phyloP scores from a whole-genome alignment of 2,888 invertebrate species.

The Ryuthela nishihirai region DNA sequence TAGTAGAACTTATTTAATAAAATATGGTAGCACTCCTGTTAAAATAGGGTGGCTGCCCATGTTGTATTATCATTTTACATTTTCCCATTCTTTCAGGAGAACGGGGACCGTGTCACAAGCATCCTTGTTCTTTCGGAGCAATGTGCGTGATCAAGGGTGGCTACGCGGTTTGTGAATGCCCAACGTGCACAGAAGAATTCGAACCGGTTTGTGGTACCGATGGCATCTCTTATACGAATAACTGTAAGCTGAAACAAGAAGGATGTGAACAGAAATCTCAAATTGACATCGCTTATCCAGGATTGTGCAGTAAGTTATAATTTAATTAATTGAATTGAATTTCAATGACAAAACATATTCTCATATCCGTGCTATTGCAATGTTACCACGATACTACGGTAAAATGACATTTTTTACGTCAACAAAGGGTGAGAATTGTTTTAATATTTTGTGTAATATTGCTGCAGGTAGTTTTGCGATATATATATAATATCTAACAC shows the following conservation, averaged over 20 bases:
- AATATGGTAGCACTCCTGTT: too few species aligned
- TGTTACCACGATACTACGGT: too few species aligned
- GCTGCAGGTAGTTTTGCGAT: too few species aligned
- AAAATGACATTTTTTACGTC: slow-evolving; percentile 1
- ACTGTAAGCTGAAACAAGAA: slow-evolving; percentile 74
- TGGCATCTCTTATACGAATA: slow-evolving; percentile 59
- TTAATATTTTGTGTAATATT: too few species aligned
- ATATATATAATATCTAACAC: too few species aligned
- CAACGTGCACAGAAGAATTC: slow-evolving; percentile 76
- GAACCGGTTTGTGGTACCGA: slow-evolving; percentile 74
- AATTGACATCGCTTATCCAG: slow-evolving; percentile 71
- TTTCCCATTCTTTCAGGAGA: slow-evolving; percentile 32
- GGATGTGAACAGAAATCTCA: slow-evolving; percentile 70
- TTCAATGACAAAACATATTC: too few species aligned
- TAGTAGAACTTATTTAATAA: too few species aligned
- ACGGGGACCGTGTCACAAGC: slow-evolving; percentile 53
- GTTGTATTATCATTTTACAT: too few species aligned
- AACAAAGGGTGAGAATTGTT: too few species aligned
- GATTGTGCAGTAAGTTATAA: slow-evolving; percentile 83
- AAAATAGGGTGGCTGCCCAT: too few species aligned
- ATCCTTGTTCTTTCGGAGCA: slow-evolving; percentile 69
- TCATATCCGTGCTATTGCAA: too few species aligned
- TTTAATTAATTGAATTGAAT: too few species aligned
- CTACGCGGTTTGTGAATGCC: slow-evolving; percentile 76
- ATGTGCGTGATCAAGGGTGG: slow-evolving; percentile 65